These are phyloP conservation scores for Meloidogyne hapla DNA, from an alignment of 1,140 invertebrate species.

Conservation along the genomic window DNA sequence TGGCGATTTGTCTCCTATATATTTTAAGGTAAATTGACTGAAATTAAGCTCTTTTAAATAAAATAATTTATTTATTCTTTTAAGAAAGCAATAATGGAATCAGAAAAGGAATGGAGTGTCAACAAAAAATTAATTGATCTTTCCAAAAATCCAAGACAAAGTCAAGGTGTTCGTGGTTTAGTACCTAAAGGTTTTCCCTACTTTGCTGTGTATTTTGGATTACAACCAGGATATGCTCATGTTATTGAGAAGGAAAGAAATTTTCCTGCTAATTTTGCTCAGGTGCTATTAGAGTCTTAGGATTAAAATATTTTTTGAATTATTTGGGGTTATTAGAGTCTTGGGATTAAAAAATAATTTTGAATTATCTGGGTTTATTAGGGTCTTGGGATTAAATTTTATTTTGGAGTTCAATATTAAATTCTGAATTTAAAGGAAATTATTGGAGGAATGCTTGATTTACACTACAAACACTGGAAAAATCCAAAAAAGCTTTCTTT, in stretches of 20 bases:
- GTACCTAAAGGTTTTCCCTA: constrained; percentile 91
- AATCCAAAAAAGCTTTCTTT: constrained; percentile 76
- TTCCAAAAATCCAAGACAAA: constrained; percentile 61
- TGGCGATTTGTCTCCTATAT: constrained; percentile 83
- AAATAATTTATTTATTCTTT: constrained; percentile 16
- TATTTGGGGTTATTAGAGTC: no score
- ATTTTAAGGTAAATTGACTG: constrained; percentile 74
- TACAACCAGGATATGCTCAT: constrained; percentile 84
- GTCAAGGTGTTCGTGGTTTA: constrained; percentile 48
- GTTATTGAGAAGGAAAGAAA: constrained; percentile 87
- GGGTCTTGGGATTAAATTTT: no score
- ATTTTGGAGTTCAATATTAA: no score
- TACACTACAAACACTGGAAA: constrained; percentile 80
- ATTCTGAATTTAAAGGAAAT: constrained; percentile 80
- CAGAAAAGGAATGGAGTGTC: constrained; percentile 77
- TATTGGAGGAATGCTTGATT: constrained; percentile 86
- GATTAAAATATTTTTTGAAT: not conserved
- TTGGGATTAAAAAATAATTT: no score
- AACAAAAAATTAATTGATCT: constrained; percentile 92
- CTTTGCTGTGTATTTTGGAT: constrained; percentile 86
- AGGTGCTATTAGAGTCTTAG: constrained; percentile 69
- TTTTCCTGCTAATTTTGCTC: constrained; percentile 86
- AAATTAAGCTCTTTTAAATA: constrained; percentile 1
- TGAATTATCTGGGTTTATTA: no score
- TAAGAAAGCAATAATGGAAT: constrained; percentile 86